Evolutionary conservation across 2,113 vertebrate species (phyloP), one percentile per base, ranked within the genome.

Genomic region (Lethenteron reissneri): DNA sequence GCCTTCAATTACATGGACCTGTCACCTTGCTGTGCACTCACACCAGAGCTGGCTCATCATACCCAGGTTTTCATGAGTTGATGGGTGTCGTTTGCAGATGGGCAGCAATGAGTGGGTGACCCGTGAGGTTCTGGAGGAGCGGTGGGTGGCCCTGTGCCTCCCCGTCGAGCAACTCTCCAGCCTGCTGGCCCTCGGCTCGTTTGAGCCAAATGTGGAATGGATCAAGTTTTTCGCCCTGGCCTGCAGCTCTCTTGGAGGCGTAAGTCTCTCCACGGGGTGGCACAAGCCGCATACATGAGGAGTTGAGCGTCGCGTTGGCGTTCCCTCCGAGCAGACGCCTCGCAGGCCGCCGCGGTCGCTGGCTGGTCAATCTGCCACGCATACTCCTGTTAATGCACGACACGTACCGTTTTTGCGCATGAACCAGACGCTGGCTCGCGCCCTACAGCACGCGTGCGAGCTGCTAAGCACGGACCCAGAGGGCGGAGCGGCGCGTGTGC

Each of bases 161-260:
- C 85, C 88, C 2, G 8, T 75, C 2, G 79, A 83, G 41, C 83
- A 86, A 69, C 79, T 97, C 71, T 71, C 78, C 58, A 76, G 72
- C 2, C 72, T 95, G 73, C 72, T 94, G 72, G 72, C 77, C 0
- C 7, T 95, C 76, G 89, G 84, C 0, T 68, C 75, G 70, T 85
- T 85, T 0, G 59, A 13, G 0, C 69, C 78, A 12, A 71, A 80
- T 11, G 73, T 91, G 1, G 76, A 83, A 58, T 95, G 88, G 88
- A 82, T 89, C 75, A 84, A 88, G 56, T 82, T 95, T 74, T 82
- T 95, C 68, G 84, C 87, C 0, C 82, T 91, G 58, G 84, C 84
- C 58, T 97, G 90, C 74, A 89, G 85, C 3, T 1, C 80, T 69
- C 80, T 97, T 0, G 83, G 86, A 70, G 79, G 77, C 83, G 91